Evolutionary conservation across 2,888 invertebrate genomes (phyloP), one percentile per base, ranked within the genome.

Genomic region (Nomada fucata): DNA sequence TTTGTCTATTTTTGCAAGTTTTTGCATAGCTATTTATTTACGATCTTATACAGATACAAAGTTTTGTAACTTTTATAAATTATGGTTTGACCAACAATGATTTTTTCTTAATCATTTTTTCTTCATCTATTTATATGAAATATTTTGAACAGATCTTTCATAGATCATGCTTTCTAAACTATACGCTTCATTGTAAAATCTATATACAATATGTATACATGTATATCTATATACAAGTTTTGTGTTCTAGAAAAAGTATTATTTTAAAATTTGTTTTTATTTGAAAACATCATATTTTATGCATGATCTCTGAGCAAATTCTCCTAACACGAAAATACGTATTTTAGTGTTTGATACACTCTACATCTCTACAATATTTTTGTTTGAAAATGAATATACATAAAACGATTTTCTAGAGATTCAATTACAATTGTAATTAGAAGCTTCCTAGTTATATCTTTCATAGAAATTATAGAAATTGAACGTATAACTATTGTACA

Each of bases 11-110:
- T 84, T 72, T 86, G 76, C 75, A 68, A 65, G 13, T 76, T 70
- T 23, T 79, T 82, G 84, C 77, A 83, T 82, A 86, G 83, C 79
- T 86, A 88, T 86, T 84, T 86, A 88, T 88, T 88, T 85, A 81
- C 76, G 71, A 75, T 82, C 69, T 80, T 79, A 44, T 80, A 76
- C 68, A 29, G 80, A 83, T 69, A 63, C 69, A 60, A 76, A 52
- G 70, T 73, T 52, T 36, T 47, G 29, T 55, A 76, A 53, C 68
- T 74, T 78, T 42, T n/a, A 70, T 59, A 63, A 69, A 55, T 57
- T 70, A 68, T 63, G 61, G 23, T 82, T 26, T 44, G 53, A 74
- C 23, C 11, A 36, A 55, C 26, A 78, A 29, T 61, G 29, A 36
- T 57, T 26, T 59, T 20, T 20, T 44, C 9, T 55, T 11, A 47